Base-by-base conservation (phyloP, 2,797 vertebrate species). In the Ptychobarbus kaznakovi region DNA sequence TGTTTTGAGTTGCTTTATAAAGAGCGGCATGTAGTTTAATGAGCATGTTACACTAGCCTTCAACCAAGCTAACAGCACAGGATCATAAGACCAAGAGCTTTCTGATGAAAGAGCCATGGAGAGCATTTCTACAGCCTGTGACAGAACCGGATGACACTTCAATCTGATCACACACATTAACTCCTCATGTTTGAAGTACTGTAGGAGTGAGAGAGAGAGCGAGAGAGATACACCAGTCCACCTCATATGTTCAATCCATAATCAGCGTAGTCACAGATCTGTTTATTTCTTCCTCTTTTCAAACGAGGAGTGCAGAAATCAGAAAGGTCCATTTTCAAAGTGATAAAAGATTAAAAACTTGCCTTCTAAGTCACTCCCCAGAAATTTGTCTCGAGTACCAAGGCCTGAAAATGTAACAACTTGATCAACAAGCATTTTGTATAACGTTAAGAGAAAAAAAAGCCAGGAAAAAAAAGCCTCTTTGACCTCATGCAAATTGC, bases 141-240 rank as follows among this genome's bases (percentile, higher is more conserved):
- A 94, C 93, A 94, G 94, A 92, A 91, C 87, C 89, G 92, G 91
- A 94, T 93, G 92, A 92, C 92, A 94, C 92, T 93, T 90, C 89
- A 90, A 89, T 91, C 90, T 91, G 83, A 83, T 87, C 68, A 80
- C 81, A 83, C 73, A 83, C 58, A 68, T 83, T 44, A 78, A 46
- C 49, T 80, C 58, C 58, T 74, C 80, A 66, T 82, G 88, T 83
- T 25, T 74, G 58, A 83, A 83, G 81, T 46, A 82, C 1, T 15
- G 90, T 86, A 91, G 53, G 20, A 28, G 13, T 49, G 28, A 35
- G 40, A 65, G 86, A 1, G 28, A 32, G 91, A 83, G 90, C 86
- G 91, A 68, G 20, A 28, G 20, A 63, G 28, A 35, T 28, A 65
- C 86, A 83, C 86, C 90, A 82, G 40, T 66, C 20, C 3, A 13